Evolutionary conservation across 2,113 vertebrate species (phyloP).

Genomic region (Prunella fulvescens): DNA sequence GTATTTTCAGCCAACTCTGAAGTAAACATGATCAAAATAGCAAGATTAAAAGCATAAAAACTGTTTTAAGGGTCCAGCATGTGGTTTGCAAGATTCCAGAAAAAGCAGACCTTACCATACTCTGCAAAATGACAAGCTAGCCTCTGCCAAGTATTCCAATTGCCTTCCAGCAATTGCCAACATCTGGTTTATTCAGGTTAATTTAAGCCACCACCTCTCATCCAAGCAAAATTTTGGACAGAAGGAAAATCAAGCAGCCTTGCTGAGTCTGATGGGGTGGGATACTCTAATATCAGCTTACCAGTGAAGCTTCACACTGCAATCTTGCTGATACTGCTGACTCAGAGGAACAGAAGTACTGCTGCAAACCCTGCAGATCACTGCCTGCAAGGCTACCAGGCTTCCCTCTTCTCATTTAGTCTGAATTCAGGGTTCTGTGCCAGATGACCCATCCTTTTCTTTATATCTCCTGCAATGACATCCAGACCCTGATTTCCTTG

Average conservation of each 20-base stretch:
- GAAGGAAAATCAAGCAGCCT: not conserved
- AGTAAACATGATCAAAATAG: not conserved
- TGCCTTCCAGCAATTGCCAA: not conserved
- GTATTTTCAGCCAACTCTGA: not conserved
- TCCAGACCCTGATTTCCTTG: not conserved
- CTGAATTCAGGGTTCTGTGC: not conserved
- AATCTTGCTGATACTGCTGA: not conserved
- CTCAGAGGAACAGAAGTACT: not conserved
- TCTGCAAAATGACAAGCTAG: not conserved
- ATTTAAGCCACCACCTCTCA: not conserved
- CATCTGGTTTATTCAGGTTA: not conserved
- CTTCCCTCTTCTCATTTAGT: not conserved
- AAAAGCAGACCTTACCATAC: not conserved
- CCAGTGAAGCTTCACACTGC: not conserved
- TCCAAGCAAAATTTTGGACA: not conserved
- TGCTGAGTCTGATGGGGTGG: not conserved
- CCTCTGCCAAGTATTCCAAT: not conserved
- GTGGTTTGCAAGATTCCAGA: not conserved
- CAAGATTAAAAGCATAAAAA: not conserved
- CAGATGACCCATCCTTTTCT: not conserved
- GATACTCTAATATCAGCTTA: not conserved
- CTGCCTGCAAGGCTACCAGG: not conserved
- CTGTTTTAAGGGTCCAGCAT: not conserved
- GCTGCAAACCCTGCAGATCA: not conserved
- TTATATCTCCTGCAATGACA: not conserved